Evolutionary conservation across 2,888 invertebrate species (phyloP).

Genomic region (Caenorhabditis panamensis): DNA sequence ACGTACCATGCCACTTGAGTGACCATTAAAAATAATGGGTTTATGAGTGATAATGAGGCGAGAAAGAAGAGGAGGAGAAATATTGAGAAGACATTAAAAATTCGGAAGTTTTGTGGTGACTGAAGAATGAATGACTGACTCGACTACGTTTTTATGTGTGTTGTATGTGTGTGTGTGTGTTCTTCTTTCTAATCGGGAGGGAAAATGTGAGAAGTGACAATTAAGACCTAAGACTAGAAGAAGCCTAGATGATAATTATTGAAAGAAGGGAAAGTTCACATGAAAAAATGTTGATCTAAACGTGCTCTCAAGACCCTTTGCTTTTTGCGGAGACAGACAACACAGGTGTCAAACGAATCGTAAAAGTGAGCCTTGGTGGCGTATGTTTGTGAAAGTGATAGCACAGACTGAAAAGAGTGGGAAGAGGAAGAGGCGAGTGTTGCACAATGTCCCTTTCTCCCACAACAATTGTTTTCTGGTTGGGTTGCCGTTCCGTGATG

Average conservation of each 20-base stretch:
- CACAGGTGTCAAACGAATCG: conserved; percentile 53
- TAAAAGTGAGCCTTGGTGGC: conserved; percentile 49
- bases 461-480: conserved; percentile 11
- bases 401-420: conserved; percentile 10
- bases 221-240: not conserved
- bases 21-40: conserved; percentile 48
- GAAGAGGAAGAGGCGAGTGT: conserved; percentile 19
- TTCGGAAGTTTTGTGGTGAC: conserved; percentile 42
- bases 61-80: not conserved
- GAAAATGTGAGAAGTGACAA: conserved; percentile 4
- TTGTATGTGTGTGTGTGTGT: not conserved
- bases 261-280: not conserved
- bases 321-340: conserved; percentile 24
- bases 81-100: conserved; percentile 19
- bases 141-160: conserved; percentile 27
- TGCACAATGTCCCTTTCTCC: conserved; percentile 2
- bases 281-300: not conserved
- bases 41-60: conserved; percentile 17
- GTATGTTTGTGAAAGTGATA: conserved; percentile 57
- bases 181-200: conserved; percentile 2
- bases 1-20: no score
- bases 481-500: not conserved
- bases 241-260: not conserved
- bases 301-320: not conserved
- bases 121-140: conserved; percentile 36